Evolutionary conservation across 2,888 invertebrate genomes (phyloP).

Genomic region (Dicycla oo): DNA sequence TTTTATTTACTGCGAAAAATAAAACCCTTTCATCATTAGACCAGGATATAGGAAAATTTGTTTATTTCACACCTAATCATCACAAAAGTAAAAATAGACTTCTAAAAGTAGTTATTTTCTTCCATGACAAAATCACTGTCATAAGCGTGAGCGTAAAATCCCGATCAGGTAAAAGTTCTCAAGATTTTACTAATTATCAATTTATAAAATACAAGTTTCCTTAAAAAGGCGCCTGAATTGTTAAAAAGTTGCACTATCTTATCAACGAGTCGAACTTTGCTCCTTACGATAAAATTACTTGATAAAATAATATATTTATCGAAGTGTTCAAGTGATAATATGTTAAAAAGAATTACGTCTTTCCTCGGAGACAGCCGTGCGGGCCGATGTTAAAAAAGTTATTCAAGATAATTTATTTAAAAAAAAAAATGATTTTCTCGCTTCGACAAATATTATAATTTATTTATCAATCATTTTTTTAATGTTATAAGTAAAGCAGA

Average conservation of each 20-base stretch:
- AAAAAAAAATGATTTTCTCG: slow-evolving; percentile 21
- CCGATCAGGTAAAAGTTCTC: background rate
- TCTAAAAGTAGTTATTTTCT: background rate
- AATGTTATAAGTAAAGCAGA: slow-evolving; percentile 10
- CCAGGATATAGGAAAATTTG: background rate
- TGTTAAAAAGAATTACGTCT: slow-evolving; percentile 59
- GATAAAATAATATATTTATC: slow-evolving; percentile 62
- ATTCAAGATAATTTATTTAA: slow-evolving; percentile 18
- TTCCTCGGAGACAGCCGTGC: slow-evolving; percentile 43
- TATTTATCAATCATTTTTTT: slow-evolving; percentile 2
- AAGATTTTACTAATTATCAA: slow-evolving; percentile 12
- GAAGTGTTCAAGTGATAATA: slow-evolving; percentile 50
- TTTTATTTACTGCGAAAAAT: background rate
- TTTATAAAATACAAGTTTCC: slow-evolving; percentile 25
- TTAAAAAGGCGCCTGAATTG: slow-evolving; percentile 40
- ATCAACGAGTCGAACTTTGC: slow-evolving; percentile 64
- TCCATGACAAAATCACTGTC: background rate
- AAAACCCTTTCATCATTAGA: background rate
- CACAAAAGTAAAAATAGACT: background rate
- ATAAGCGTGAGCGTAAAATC: background rate
- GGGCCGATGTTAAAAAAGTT: slow-evolving; percentile 19
- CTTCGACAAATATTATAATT: slow-evolving; percentile 20
- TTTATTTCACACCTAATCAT: background rate
- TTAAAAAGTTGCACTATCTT: slow-evolving; percentile 58
- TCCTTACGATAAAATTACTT: slow-evolving; percentile 54